Percentiles rank a stretch among this genome's conserved stretches.
Evolutionary conservation across 1,140 invertebrate species (phyloP).

Genomic region (Oedothorax gibbosus): DNA sequence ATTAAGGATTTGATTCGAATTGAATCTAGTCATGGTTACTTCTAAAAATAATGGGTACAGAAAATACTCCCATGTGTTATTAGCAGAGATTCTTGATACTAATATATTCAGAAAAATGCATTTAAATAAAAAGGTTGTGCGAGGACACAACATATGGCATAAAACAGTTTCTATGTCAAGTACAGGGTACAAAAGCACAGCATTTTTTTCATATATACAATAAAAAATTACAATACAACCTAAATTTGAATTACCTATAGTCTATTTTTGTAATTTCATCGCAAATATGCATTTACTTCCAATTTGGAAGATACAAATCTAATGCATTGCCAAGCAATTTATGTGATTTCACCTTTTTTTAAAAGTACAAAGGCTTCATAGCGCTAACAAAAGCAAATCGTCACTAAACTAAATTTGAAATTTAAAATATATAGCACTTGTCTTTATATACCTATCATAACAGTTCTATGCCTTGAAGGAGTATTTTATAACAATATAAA

Average conservation of each 20-base stretch:
- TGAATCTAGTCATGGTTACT: conserved; percentile 1
- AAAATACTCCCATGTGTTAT: too few relatives aligned
- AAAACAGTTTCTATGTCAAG: neutral
- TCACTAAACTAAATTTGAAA: conserved; percentile 28
- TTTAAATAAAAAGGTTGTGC: neutral
- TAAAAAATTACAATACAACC: conserved; percentile 25
- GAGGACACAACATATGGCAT: neutral
- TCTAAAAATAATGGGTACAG: too few relatives aligned
- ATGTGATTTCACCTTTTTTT: neutral
- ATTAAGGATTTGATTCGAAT: neutral
- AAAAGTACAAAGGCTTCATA: neutral
- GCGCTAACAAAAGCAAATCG: conserved; percentile 27
- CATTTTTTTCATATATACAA: conserved; percentile 23
- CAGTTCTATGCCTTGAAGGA: too few relatives aligned
- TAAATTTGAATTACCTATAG: conserved; percentile 21
- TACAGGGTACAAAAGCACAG: conserved; percentile 9
- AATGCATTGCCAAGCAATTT: neutral
- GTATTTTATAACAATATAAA: too few relatives aligned
- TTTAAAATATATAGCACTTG: conserved; percentile 33
- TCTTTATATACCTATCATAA: neutral
- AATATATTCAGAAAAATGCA: neutral
- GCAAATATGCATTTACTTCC: conserved; percentile 16
- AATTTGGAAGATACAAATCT: conserved; percentile 3
- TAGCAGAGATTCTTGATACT: neutral
- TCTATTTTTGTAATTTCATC: neutral